phyloP scores from a whole-genome alignment of 1,140 invertebrate species.

The Plectrocnemia conspersa region DNA sequence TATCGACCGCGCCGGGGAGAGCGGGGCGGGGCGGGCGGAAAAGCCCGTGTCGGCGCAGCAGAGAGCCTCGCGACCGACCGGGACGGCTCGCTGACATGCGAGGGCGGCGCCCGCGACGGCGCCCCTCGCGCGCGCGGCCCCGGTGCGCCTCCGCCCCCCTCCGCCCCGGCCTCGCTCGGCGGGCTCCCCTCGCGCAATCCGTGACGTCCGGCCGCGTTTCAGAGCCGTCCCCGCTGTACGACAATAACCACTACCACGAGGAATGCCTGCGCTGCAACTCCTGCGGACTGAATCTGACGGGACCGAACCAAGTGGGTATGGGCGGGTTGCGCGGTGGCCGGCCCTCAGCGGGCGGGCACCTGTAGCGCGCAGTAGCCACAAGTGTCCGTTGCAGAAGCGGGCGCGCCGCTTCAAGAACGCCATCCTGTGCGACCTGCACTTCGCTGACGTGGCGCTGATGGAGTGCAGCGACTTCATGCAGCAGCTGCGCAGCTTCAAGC shows the following conservation, averaged over 20 bases:
- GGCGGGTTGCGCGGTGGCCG: too few relatives aligned
- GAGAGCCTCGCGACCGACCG: background rate
- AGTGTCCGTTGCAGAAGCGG: conserved; percentile 45
- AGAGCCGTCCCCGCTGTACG: conserved; percentile 86
- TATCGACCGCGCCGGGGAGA: conserved; percentile 28
- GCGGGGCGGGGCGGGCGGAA: conserved; percentile 11
- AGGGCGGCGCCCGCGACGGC: conserved; percentile 1
- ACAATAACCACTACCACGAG: conserved; percentile 94
- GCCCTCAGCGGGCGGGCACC: too few relatives aligned
- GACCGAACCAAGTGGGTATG: conserved; percentile 71
- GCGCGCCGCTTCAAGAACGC: conserved; percentile 67
- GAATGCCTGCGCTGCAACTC: conserved; percentile 93
- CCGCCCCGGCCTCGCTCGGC: background rate
- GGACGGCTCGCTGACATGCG: background rate
- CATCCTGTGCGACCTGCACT: conserved; percentile 86
- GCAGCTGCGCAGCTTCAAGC: conserved; percentile 91
- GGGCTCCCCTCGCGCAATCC: background rate
- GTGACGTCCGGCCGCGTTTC: conserved; percentile 40
- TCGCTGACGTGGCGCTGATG: conserved; percentile 91
- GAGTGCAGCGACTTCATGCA: conserved; percentile 96
- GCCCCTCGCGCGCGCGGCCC: conserved; percentile 1
- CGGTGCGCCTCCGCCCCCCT: conserved; percentile 3
- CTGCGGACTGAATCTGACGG: conserved; percentile 86
- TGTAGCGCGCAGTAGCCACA: too few relatives aligned
- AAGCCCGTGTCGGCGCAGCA: conserved; percentile 15